These are phyloP conservation scores for Hedychridium roseum DNA, from an alignment of 2,888 invertebrate species.

Conservation along the genomic window DNA sequence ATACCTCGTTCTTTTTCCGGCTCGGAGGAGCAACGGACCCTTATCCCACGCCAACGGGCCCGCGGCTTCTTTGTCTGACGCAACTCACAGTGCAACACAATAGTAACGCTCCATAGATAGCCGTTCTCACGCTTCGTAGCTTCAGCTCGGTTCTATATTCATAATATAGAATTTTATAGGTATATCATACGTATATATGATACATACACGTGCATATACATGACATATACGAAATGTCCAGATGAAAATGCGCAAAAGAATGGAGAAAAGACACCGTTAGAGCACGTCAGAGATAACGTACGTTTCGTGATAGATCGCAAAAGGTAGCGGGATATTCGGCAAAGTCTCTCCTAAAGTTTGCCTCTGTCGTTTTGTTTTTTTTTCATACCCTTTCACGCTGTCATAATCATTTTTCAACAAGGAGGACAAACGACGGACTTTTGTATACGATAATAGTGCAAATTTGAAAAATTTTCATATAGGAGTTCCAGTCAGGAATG, in stretches of 20 bases:
- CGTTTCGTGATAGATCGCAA: no score
- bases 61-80: constrained; percentile 45
- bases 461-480: no score
- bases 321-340: no score
- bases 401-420: no score
- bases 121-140: constrained; percentile 56
- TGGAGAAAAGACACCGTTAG: neutral
- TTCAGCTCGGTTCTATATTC: constrained; percentile 42
- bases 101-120: constrained; percentile 58
- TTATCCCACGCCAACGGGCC: constrained; percentile 29
- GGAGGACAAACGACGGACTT: no score
- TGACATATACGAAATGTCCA: constrained; percentile 3
- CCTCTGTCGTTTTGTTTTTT: no score
- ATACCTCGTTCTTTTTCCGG: constrained; percentile 6
- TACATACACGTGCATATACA: constrained; percentile 18
- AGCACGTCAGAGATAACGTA: no score
- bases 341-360: no score
- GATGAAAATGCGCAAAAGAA: neutral
- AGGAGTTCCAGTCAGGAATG: no score
- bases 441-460: no score
- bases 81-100: constrained; percentile 51
- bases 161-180: constrained; percentile 21
- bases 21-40: no score
- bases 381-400: no score
- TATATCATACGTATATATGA: constrained; percentile 22